These are phyloP conservation scores for Nothoprocta pentlandii DNA, from an alignment of 2,113 vertebrate genomes.

Conservation along the genomic window DNA sequence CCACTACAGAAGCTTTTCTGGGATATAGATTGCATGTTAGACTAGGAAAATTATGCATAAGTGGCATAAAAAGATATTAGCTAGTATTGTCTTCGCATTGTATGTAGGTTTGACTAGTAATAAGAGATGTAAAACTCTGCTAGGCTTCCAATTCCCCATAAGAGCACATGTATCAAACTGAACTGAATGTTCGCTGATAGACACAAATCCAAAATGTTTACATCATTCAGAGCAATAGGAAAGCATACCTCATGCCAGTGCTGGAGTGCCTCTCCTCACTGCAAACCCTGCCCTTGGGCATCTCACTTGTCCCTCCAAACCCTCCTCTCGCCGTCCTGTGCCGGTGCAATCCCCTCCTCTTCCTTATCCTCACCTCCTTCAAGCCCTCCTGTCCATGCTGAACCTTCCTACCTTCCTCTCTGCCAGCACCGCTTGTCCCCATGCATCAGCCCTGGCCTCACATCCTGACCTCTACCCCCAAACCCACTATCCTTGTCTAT, in stretches of 20 bases:
- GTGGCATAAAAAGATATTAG: slow-evolving; percentile 46
- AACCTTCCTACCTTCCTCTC: background rate
- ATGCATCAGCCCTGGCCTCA: background rate
- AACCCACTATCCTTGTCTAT: background rate
- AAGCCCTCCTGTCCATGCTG: background rate
- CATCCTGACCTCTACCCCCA: background rate
- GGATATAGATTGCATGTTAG: slow-evolving; percentile 64
- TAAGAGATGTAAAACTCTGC: slow-evolving; percentile 16
- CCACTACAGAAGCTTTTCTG: slow-evolving; percentile 36
- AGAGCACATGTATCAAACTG: slow-evolving; percentile 60
- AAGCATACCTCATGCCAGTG: slow-evolving; percentile 77
- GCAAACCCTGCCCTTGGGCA: background rate
- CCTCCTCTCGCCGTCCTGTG: background rate
- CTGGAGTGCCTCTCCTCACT: slow-evolving; percentile 8
- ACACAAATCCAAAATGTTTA: slow-evolving; percentile 79
- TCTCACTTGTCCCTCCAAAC: background rate
- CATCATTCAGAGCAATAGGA: slow-evolving; percentile 82
- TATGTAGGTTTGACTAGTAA: slow-evolving; percentile 35
- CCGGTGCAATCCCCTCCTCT: background rate
- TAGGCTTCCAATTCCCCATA: slow-evolving; percentile 44
- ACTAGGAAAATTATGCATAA: slow-evolving; percentile 59
- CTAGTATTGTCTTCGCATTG: slow-evolving; percentile 30
- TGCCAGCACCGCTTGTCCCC: background rate
- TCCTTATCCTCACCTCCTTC: background rate
- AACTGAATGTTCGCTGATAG: slow-evolving; percentile 56